Conservation (phyloP, 2,888 invertebrate genomes). For the Xestia c-nigrum region DNA sequence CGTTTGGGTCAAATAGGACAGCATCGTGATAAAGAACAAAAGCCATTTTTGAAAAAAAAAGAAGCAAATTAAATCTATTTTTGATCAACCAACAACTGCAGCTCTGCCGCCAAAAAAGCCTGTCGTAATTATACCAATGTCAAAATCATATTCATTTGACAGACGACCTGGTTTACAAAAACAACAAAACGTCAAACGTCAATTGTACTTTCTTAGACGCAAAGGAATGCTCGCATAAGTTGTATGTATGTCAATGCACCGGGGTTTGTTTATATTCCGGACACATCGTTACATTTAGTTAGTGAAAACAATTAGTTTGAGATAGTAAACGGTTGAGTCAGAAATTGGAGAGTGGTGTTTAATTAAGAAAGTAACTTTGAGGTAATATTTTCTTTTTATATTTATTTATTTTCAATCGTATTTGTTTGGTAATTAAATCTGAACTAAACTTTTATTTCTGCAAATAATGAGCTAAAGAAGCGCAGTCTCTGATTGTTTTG, state of each 20-base stretch:
- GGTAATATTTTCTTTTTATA: neutral
- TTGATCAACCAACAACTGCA: neutral
- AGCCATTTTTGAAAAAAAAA: neutral
- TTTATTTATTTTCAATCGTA: rapidly evolving
- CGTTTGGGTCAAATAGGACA: neutral
- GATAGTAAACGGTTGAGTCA: constrained; percentile 47
- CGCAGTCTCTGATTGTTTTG: neutral
- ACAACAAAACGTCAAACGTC: constrained; percentile 42
- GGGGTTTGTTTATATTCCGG: constrained; percentile 56
- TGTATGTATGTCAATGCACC: constrained; percentile 68
- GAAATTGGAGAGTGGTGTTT: constrained; percentile 10
- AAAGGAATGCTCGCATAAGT: constrained; percentile 60
- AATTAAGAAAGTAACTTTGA: neutral
- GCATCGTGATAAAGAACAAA: neutral
- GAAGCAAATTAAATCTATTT: neutral
- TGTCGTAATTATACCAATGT: constrained; percentile 17
- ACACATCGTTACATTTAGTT: constrained; percentile 45
- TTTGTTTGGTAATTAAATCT: no score
- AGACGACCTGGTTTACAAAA: constrained; percentile 55
- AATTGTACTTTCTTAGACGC: constrained; percentile 64
- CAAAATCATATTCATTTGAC: constrained; percentile 34
- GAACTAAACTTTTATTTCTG: no score
- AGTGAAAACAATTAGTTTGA: constrained; percentile 57
- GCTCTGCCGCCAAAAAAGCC: constrained; percentile 1
- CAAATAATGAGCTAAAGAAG: neutral